Conservation (phyloP, 2,113 vertebrate genomes). For the Sander lucioperca region DNA sequence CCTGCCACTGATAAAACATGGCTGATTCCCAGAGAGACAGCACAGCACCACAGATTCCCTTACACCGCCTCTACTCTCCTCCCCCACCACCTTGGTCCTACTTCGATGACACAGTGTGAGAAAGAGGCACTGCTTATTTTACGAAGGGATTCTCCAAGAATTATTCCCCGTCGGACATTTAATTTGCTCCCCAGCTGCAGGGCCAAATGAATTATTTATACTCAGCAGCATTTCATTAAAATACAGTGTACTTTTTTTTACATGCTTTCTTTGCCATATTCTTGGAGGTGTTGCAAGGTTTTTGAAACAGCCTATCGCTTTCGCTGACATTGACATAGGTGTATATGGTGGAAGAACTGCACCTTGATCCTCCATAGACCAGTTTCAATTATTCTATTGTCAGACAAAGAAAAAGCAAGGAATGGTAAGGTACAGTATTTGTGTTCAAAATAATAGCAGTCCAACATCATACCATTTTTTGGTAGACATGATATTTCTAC, state of each 20-base stretch:
- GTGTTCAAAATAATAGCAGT: too few species aligned
- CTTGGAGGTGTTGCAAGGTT: neutral
- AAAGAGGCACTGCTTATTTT: conserved; percentile 21
- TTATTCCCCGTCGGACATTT: conserved; percentile 10
- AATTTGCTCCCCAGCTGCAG: conserved; percentile 12
- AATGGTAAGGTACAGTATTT: neutral
- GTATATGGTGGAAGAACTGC: neutral
- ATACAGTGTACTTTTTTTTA: neutral
- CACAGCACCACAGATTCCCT: conserved; percentile 26
- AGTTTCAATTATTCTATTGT: neutral
- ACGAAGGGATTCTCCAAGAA: neutral
- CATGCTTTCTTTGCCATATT: conserved; percentile 17
- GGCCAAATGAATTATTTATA: conserved; percentile 47
- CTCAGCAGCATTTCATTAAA: conserved; percentile 10
- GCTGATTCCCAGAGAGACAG: conserved; percentile 41
- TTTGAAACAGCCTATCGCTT: neutral
- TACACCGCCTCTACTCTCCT: conserved; percentile 18
- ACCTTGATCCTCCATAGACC: conserved; percentile 4
- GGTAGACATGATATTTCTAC: too few species aligned
- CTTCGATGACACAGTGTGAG: conserved; percentile 13
- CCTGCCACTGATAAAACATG: conserved; percentile 49
- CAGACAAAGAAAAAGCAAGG: neutral
- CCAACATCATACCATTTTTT: too few species aligned
- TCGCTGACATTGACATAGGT: neutral
- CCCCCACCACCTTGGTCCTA: neutral